phyloP scores from a whole-genome alignment of 2,888 invertebrate genomes.

The Tortrix viridana region DNA sequence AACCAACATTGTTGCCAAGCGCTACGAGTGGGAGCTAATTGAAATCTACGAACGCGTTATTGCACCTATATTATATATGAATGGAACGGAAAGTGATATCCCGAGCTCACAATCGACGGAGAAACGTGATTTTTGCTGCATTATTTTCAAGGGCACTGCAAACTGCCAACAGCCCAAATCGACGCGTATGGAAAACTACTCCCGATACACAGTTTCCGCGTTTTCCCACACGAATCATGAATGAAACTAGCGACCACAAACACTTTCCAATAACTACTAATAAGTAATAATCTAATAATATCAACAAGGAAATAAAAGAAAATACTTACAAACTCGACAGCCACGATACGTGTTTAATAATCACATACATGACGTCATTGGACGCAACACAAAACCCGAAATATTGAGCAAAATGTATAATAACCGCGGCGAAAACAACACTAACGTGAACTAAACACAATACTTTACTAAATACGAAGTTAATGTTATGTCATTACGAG shows the following conservation, averaged over 20 bases:
- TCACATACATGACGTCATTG: conserved; percentile 85
- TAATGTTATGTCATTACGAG: conserved; percentile 76
- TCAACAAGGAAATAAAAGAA: conserved; percentile 77
- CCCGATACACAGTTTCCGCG: conserved; percentile 41
- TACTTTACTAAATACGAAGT: conserved; percentile 73
- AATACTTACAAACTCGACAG: conserved; percentile 82
- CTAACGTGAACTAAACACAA: conserved; percentile 71
- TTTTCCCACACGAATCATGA: conserved; percentile 67
- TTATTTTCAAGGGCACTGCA: conserved; percentile 83
- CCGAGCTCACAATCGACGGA: conserved; percentile 57
- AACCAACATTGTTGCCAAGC: conserved; percentile 68
- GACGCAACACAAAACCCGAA: conserved; percentile 81
- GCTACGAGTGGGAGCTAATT: conserved; percentile 48
- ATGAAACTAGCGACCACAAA: conserved; percentile 66
- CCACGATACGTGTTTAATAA: conserved; percentile 81
- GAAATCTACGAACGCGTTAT: conserved; percentile 40
- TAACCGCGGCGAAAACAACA: conserved; percentile 70
- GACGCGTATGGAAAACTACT: conserved; percentile 57
- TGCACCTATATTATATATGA: conserved; percentile 51
- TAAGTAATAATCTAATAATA: conserved; percentile 61
- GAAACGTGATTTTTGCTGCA: conserved; percentile 79
- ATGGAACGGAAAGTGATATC: conserved; percentile 60
- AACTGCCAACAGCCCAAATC: conserved; percentile 51
- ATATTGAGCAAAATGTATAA: conserved; percentile 80
- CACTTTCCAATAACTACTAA: conserved; percentile 57